These are phyloP conservation scores for Oreochromis aureus DNA, from an alignment of 2,113 vertebrate species.

Conservation along the genomic window DNA sequence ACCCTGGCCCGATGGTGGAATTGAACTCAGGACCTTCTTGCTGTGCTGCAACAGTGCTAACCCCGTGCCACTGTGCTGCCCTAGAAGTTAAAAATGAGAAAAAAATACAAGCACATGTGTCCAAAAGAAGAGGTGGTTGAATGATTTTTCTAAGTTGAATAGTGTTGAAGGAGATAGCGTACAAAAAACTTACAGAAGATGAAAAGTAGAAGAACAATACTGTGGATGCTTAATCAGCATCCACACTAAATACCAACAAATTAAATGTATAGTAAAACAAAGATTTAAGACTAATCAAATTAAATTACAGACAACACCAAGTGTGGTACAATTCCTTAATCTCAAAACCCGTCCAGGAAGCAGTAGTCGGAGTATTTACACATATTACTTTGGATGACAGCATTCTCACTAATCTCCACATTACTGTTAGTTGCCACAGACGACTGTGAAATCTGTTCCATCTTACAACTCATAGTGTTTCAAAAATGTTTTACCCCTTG, in stretches of 20 bases:
- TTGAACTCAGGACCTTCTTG: not conserved
- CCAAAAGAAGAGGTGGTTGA: not conserved
- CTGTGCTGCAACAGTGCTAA: not conserved
- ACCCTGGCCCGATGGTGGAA: not conserved
- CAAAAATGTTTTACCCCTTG: not conserved
- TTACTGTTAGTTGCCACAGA: not conserved
- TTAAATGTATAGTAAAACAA: not conserved
- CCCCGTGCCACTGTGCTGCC: not conserved
- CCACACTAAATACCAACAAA: not conserved
- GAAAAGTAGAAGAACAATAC: not conserved
- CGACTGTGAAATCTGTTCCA: not conserved
- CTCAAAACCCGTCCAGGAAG: not conserved
- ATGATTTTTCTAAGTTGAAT: not conserved
- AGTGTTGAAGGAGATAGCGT: not conserved
- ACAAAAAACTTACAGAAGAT: not conserved
- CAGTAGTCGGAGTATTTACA: not conserved
- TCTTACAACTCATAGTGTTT: not conserved
- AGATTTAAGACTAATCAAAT: not conserved
- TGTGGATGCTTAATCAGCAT: not conserved
- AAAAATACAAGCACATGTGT: not conserved
- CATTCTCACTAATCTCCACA: not conserved
- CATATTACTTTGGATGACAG: not conserved
- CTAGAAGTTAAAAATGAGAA: not conserved
- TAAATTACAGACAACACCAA: not conserved
- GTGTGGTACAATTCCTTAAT: not conserved